A percentile compares a stretch with the other conserved stretches of the same genome.
phyloP scores from a whole-genome alignment of 2,113 vertebrate genomes.

The Hystrix cristata region DNA sequence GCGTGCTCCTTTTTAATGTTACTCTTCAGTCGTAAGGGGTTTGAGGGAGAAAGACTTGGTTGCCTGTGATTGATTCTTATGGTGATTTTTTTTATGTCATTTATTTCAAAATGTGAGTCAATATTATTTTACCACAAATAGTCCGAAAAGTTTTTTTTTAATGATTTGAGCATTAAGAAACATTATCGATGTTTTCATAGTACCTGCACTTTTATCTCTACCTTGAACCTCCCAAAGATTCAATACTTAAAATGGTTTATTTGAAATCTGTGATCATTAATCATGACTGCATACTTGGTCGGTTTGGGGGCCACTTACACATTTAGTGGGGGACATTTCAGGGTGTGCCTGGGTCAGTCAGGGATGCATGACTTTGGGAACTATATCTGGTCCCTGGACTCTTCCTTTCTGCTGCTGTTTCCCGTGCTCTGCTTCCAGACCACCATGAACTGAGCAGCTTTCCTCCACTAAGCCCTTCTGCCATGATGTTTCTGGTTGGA shows the following conservation, averaged over 20 bases:
- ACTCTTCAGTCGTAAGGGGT: background rate
- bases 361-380: background rate
- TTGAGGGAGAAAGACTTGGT: background rate
- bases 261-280: background rate
- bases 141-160: background rate
- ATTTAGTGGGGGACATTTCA: background rate
- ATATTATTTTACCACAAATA: background rate
- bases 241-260: background rate
- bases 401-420: background rate
- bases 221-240: background rate
- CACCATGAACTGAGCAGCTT: background rate
- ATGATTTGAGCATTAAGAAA: slow-evolving; percentile 20
- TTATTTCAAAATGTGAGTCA: background rate
- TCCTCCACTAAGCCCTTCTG: fast-evolving
- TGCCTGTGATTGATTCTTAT: background rate
- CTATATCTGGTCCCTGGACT: no score
- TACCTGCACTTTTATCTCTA: background rate
- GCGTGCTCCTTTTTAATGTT: background rate
- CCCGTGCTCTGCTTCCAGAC: background rate
- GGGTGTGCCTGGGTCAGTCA: background rate
- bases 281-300: background rate
- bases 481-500: background rate
- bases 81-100: background rate
- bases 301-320: background rate
- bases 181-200: background rate